Conservation (phyloP, 2,113 vertebrate species). For the Silurus meridionalis region DNA sequence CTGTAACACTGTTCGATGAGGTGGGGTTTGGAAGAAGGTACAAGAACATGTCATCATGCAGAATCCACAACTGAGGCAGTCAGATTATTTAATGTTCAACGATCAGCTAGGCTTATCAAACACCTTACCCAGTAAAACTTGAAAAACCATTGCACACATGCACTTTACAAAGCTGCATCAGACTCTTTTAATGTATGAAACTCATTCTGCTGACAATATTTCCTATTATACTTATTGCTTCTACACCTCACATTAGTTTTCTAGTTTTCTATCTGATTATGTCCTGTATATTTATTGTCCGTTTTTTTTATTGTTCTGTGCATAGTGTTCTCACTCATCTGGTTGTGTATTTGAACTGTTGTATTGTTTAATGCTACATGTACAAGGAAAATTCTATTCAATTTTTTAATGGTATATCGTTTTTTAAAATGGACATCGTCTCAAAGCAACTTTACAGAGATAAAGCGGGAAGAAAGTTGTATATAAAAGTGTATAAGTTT, state of each 20-base stretch:
- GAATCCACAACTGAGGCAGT: not conserved
- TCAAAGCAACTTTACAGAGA: no score
- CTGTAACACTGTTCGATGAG: no score
- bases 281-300: not conserved
- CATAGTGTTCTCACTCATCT: not conserved
- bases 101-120: not conserved
- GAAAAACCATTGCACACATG: not conserved
- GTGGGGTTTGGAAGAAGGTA: not conserved
- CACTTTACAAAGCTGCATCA: not conserved
- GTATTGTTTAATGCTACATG: not conserved
- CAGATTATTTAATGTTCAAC: not conserved
- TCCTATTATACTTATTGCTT: not conserved
- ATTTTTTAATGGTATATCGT: no score
- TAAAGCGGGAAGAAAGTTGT: no score
- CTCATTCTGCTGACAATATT: not conserved
- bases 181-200: not conserved
- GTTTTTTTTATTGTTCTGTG: not conserved
- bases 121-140: not conserved
- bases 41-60: not conserved
- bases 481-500: no score
- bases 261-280: not conserved
- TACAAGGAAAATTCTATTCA: no score
- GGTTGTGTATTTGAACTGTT: not conserved
- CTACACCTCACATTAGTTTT: not conserved
- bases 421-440: no score